Evolutionary conservation across 2,113 vertebrate species (phyloP).

Genomic region (Forbesichthys agassizii): DNA sequence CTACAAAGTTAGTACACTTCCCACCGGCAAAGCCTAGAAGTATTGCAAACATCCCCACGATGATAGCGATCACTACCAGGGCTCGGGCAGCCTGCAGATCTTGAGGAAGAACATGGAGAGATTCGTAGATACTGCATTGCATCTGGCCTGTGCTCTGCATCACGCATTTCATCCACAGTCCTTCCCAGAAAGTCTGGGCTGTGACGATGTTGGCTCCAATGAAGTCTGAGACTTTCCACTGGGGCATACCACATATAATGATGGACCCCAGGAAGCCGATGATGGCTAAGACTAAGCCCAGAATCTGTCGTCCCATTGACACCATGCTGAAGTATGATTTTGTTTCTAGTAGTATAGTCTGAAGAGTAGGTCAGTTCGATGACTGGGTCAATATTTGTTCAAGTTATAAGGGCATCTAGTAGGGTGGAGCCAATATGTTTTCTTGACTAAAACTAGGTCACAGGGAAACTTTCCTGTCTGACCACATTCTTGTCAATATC

Average conservation of each 20-base stretch:
- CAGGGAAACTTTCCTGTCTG: slow-evolving; percentile 32
- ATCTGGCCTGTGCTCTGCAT: slow-evolving; percentile 80
- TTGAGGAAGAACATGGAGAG: slow-evolving; percentile 67
- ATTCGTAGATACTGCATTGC: slow-evolving; percentile 81
- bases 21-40: slow-evolving; percentile 79
- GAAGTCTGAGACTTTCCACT: slow-evolving; percentile 79
- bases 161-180: slow-evolving; percentile 80
- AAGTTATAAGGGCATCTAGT: slow-evolving; percentile 37
- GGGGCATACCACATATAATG: slow-evolving; percentile 70
- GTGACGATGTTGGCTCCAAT: slow-evolving; percentile 79
- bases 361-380: slow-evolving; percentile 18
- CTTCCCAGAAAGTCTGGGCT: slow-evolving; percentile 77
- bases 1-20: slow-evolving; percentile 93
- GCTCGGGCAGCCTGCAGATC: slow-evolving; percentile 77
- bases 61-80: slow-evolving; percentile 81
- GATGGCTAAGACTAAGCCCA: slow-evolving; percentile 68
- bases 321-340: slow-evolving; percentile 61
- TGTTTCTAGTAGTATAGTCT: not conserved
- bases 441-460: slow-evolving; percentile 54
- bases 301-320: slow-evolving; percentile 73
- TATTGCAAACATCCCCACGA: slow-evolving; percentile 75
- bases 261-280: slow-evolving; percentile 70
- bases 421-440: slow-evolving; percentile 60
- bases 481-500: slow-evolving; percentile 61
- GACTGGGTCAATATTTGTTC: not conserved